Base-by-base conservation (phyloP, 2,113 vertebrate species). In the Thymallus thymallus region DNA sequence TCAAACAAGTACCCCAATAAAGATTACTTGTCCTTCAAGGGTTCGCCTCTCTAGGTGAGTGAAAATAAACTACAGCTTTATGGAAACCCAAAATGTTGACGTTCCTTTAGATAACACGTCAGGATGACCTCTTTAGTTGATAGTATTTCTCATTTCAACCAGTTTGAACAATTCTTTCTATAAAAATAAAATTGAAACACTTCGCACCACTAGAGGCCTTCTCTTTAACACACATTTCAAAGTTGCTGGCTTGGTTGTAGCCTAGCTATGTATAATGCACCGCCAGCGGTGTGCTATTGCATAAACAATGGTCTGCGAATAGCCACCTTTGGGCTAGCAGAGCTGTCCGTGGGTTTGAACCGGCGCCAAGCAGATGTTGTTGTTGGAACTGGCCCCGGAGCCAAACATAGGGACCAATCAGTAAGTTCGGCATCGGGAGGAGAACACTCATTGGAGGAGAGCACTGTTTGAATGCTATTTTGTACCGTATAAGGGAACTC, bases 361-460 rank as follows among this genome's bases (percentile, higher is more conserved):
- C 93, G 91, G 91, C 93, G 95, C 96, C 95, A 98, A 96, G 94
- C 94, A 94, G 94, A 98, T 97, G 95, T 97, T 97, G 90, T 94
- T 95, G 90, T 94, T 95, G 93, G 95, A 97, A 92, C 83, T 71
- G 84, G 92, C 94, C 94, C 94, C 91, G 78, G 90, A 81, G 88
- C 81, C 85, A 82, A 86, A 79, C 77, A 75, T 69, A 72, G 65
- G 61, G 81, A 84, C 84, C 85, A 90, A 90, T 85, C 80, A 75
- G 82, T 76, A 81, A 82, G 76, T 79, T 75, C 76, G 22, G 4
- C 22, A 83, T 89, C 78, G 82, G 84, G 82, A 86, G 88, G 82
- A 78, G 72, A 18, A 74, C 68, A 51, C 65, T 80, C 45, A 79
- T 69, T 75, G 71, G 78, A 78, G 76, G 77, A 82, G 75, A 76